A percentile compares a stretch with the other conserved stretches of the same genome.
These are phyloP conservation scores for Scelioninae gen. 1 DNA, from an alignment of 2,888 invertebrate genomes.

Conservation along the genomic window DNA sequence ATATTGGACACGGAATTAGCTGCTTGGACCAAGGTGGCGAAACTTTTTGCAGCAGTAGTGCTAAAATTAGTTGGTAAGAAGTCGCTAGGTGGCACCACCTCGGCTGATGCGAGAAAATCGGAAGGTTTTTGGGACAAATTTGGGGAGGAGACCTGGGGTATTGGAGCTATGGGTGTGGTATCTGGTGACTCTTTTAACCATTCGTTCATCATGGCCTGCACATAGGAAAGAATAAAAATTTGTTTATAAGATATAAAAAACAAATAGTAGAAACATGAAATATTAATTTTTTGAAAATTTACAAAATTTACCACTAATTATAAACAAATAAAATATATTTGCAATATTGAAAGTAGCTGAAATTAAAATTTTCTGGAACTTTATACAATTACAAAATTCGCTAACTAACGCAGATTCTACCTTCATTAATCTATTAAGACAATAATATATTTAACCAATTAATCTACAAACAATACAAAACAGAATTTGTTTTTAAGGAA, in stretches of 20 bases:
- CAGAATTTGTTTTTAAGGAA: neutral
- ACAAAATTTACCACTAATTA: no score
- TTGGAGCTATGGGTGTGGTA: conserved; percentile 74
- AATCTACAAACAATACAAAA: neutral
- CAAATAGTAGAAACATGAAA: neutral
- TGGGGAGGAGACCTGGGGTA: conserved; percentile 66
- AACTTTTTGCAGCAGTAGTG: conserved; percentile 82
- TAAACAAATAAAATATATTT: no score
- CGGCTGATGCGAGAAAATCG: no score
- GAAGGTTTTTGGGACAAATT: conserved; percentile 44
- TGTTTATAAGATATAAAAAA: neutral
- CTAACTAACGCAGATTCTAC: no score
- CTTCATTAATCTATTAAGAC: no score
- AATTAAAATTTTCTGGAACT: no score
- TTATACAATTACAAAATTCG: no score
- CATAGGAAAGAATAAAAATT: neutral
- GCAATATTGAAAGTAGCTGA: no score
- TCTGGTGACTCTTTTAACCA: conserved; percentile 93
- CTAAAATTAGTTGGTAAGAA: no score
- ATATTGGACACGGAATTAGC: conserved; percentile 85
- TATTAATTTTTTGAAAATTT: neutral
- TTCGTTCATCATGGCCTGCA: conserved; percentile 90
- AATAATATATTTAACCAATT: neutral
- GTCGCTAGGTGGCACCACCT: no score
- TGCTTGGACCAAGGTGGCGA: conserved; percentile 88